phyloP scores from a whole-genome alignment of 2,113 vertebrate genomes.

The Pogona vitticeps region DNA sequence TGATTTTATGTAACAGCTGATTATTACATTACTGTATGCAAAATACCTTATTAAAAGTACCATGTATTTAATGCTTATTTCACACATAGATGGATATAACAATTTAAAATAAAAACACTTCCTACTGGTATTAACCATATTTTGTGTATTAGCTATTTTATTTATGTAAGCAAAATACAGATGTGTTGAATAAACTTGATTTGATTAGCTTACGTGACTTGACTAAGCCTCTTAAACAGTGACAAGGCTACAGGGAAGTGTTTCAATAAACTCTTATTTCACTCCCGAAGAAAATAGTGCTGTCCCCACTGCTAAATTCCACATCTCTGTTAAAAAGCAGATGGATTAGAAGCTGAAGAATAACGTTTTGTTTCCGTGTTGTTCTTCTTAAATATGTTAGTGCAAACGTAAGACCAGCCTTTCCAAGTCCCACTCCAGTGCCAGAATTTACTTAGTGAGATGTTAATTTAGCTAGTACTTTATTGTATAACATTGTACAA shows the following conservation, averaged over 20 bases:
- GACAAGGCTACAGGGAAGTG: background rate
- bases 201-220: background rate
- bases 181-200: background rate
- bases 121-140: background rate
- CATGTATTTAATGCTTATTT: background rate
- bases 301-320: background rate
- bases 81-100: background rate
- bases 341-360: slow-evolving; percentile 14
- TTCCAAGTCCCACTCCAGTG: slow-evolving; percentile 21
- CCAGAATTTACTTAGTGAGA: slow-evolving; percentile 35
- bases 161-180: background rate
- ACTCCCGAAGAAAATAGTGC: background rate
- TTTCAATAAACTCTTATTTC: background rate
- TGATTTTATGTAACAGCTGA: background rate
- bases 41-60: background rate
- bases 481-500: slow-evolving; percentile 16
- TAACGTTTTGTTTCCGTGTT: slow-evolving; percentile 4
- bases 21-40: background rate
- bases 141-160: background rate
- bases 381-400: background rate
- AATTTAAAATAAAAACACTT: background rate
- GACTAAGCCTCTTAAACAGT: background rate
- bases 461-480: slow-evolving; percentile 32
- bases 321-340: background rate
- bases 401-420: background rate